phyloP scores from a whole-genome alignment of 2,888 invertebrate species.

The Drosophila niveifrons region DNA sequence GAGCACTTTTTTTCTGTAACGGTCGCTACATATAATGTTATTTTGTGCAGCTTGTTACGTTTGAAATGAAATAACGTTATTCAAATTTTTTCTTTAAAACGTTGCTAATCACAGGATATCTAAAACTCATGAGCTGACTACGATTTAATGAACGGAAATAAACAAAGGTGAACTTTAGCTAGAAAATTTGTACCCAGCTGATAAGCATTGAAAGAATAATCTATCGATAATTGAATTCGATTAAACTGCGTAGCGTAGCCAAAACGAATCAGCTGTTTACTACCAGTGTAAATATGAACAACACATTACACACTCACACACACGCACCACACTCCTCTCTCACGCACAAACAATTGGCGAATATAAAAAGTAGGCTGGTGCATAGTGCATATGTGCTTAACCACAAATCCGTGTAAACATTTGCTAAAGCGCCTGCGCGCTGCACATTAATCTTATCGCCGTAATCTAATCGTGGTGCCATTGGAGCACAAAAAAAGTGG shows the following conservation, averaged over 20 bases:
- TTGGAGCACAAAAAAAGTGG: conserved; percentile 19
- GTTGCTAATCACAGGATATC: neutral
- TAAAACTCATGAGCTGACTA: neutral
- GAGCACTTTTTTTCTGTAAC: neutral
- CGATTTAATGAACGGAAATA: neutral
- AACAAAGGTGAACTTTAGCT: conserved; percentile 10
- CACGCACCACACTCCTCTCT: conserved; percentile 14
- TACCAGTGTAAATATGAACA: conserved; percentile 27
- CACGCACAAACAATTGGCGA: conserved; percentile 41
- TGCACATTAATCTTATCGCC: conserved; percentile 52
- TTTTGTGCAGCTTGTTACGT: neutral
- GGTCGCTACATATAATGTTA: neutral
- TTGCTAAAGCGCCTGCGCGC: conserved; percentile 50
- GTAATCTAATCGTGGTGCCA: conserved; percentile 64
- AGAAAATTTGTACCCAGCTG: neutral
- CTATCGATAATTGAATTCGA: conserved; percentile 37
- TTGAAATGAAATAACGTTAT: neutral
- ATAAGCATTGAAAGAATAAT: conserved; percentile 12
- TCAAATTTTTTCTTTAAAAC: neutral
- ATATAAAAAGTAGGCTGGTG: conserved; percentile 20
- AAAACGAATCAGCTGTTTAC: conserved; percentile 45
- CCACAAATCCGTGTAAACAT: conserved; percentile 4
- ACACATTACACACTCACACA: conserved; percentile 28
- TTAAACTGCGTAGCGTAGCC: conserved; percentile 27
- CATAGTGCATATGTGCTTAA: conserved; percentile 7